phyloP scores from a whole-genome alignment of 30 jellyfish, hydroid and myxozoan genomes.

The Aurelia sp. region DNA sequence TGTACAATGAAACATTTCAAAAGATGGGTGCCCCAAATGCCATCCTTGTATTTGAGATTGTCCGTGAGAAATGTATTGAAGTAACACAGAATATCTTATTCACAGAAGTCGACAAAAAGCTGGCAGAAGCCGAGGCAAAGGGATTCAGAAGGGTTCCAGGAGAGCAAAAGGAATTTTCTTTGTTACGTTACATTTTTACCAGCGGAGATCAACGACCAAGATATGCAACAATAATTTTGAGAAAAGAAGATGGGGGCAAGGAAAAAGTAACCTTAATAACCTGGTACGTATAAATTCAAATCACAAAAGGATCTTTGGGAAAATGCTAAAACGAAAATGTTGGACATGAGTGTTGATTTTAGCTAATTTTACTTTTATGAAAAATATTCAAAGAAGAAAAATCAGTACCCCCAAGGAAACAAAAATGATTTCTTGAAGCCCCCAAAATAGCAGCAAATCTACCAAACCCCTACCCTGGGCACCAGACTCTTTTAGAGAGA shows the following conservation, averaged over 20 bases:
- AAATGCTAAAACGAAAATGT: too few species aligned
- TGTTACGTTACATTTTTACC: neutral
- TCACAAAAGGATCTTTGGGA: too few species aligned
- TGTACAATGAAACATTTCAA: neutral
- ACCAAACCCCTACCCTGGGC: too few species aligned
- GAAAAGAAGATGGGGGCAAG: neutral
- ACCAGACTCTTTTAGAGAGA: too few species aligned
- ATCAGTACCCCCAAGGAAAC: too few species aligned
- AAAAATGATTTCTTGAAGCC: too few species aligned
- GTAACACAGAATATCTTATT: neutral
- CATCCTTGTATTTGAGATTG: neutral
- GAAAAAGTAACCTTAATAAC: neutral
- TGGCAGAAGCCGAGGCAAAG: conserved; percentile 1
- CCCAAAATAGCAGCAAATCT: too few species aligned
- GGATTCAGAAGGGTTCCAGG: neutral
- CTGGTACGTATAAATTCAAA: neutral
- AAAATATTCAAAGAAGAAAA: too few species aligned
- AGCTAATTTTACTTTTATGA: too few species aligned
- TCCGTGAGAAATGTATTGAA: neutral
- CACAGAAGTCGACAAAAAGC: neutral
- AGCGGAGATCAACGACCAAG: conserved; percentile 6
- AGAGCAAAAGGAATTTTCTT: neutral
- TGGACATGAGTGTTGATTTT: too few species aligned
- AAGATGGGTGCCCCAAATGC: neutral
- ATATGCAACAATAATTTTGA: conserved; percentile 1